Conservation (phyloP, 53 echinoderm and acorn worm genomes). For the Stichopus horrens region DNA sequence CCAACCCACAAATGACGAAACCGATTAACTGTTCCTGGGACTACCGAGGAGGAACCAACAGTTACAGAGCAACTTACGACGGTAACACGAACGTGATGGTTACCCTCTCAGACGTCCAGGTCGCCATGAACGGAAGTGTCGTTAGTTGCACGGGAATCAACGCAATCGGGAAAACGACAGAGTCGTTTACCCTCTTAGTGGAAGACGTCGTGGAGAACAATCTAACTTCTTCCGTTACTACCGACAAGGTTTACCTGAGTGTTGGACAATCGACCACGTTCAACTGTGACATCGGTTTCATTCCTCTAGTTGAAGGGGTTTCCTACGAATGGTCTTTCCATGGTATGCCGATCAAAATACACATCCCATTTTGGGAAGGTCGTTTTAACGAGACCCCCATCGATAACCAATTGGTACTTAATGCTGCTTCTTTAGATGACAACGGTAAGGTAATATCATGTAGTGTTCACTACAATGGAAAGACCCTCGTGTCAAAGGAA, state of each 20-base stretch:
- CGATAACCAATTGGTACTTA: constrained; percentile 2
- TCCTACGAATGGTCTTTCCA: neutral
- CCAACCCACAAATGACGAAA: constrained; percentile 4
- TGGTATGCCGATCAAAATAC: neutral
- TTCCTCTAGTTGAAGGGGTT: neutral
- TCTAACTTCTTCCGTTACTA: neutral
- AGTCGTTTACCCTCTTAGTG: neutral
- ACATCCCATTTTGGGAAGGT: neutral
- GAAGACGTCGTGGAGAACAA: neutral
- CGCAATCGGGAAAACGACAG: neutral
- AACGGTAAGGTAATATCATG: neutral
- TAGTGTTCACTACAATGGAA: neutral
- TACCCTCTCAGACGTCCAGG: neutral
- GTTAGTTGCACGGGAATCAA: constrained; percentile 7
- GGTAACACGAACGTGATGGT: neutral
- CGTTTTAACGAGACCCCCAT: neutral
- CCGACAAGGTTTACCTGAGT: neutral
- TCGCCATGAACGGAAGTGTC: neutral
- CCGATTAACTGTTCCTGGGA: neutral
- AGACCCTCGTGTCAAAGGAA: neutral
- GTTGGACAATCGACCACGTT: neutral
- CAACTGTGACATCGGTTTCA: constrained; percentile 4
- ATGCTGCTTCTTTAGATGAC: neutral
- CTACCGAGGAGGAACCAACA: neutral
- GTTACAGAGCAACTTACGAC: neutral